Conservation (phyloP, 2,888 invertebrate species). For the Anodontia alba region DNA sequence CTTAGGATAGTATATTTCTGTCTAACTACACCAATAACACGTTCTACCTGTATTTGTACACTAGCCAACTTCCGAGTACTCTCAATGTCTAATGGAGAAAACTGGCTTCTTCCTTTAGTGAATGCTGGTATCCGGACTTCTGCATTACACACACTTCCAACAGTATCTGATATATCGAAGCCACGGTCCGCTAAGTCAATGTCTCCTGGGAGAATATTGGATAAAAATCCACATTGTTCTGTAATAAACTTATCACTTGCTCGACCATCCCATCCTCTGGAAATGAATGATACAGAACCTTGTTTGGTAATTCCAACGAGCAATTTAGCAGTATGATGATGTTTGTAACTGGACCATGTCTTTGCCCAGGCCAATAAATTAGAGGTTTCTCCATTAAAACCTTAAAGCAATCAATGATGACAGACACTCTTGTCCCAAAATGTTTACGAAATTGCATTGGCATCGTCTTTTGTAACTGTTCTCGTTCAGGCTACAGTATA, state of each 20-base stretch:
- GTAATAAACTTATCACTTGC: slow-evolving; percentile 45
- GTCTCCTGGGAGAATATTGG: slow-evolving; percentile 47
- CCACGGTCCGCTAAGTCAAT: slow-evolving; percentile 36
- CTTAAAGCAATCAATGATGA: slow-evolving; percentile 50
- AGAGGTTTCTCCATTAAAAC: slow-evolving; percentile 44
- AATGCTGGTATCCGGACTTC: slow-evolving; percentile 42
- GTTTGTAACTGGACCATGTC: slow-evolving; percentile 51
- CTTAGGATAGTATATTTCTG: slow-evolving; percentile 44
- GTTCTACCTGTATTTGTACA: slow-evolving; percentile 38
- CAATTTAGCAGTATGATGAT: slow-evolving; percentile 48
- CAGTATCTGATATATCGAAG: slow-evolving; percentile 36
- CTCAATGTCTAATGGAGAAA: slow-evolving; percentile 32
- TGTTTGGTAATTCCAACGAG: slow-evolving; percentile 39
- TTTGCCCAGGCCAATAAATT: slow-evolving; percentile 33
- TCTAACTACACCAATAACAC: slow-evolving; percentile 35
- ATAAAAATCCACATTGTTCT: slow-evolving; percentile 37
- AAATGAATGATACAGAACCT: slow-evolving; percentile 36
- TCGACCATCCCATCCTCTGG: slow-evolving; percentile 42
- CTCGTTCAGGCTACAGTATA: slow-evolving; percentile 43
- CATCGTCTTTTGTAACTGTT: slow-evolving; percentile 23
- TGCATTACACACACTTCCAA: slow-evolving; percentile 28
- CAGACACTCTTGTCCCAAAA: slow-evolving; percentile 36
- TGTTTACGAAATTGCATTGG: slow-evolving; percentile 12
- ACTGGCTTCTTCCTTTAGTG: slow-evolving; percentile 36
- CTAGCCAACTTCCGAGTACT: slow-evolving; percentile 29